Percentiles rank a stretch among this genome's conserved stretches.
Conservation (phyloP, 2,888 invertebrate species). For the Epistrophe eligans region DNA sequence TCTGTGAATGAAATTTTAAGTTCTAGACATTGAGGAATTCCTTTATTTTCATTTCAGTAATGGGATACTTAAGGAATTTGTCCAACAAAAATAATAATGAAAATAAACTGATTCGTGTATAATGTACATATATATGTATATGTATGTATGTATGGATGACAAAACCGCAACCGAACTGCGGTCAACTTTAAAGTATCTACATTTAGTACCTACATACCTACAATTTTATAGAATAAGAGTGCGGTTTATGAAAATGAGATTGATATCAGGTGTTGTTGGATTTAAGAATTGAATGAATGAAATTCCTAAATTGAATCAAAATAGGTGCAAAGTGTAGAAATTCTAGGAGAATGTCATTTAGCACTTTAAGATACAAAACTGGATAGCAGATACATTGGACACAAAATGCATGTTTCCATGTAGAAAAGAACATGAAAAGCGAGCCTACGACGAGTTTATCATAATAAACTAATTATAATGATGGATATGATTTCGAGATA, state of each 20-base stretch:
- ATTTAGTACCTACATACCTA: neutral
- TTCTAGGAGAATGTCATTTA: conserved; percentile 26
- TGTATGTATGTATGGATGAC: neutral
- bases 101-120: neutral
- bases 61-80: conserved; percentile 55
- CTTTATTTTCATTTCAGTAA: conserved; percentile 25
- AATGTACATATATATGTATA: too few relatives aligned
- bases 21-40: conserved; percentile 41
- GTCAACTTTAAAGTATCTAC: conserved; percentile 13
- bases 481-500: conserved; percentile 32
- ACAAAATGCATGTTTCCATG: conserved; percentile 51
- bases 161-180: conserved; percentile 37
- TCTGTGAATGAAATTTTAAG: conserved; percentile 64
- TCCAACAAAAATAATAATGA: conserved; percentile 1
- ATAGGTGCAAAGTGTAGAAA: neutral
- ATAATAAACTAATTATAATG: conserved; percentile 9
- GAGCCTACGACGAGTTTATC: neutral
- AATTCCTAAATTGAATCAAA: conserved; percentile 65
- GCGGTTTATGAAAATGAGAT: conserved; percentile 51
- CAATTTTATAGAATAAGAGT: neutral
- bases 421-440: conserved; percentile 4
- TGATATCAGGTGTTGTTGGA: conserved; percentile 65
- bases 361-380: conserved; percentile 4
- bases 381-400: conserved; percentile 21
- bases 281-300: conserved; percentile 45